Evolutionary conservation across 2,797 vertebrate species (phyloP), one percentile per base, ranked within the genome.

Genomic region (Parauchenoglanis ngamensis): DNA sequence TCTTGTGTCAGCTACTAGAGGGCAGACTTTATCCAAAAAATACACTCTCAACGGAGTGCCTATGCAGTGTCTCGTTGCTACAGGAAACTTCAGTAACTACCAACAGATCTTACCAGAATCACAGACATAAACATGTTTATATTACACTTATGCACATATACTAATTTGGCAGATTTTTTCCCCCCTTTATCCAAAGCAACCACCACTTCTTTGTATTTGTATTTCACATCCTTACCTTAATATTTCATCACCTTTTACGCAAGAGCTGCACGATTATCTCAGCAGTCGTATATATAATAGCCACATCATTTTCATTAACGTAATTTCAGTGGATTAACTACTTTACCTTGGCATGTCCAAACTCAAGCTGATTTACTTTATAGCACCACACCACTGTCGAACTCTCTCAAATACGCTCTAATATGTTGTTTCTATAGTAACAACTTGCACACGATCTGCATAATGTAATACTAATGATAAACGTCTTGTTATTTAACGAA

Each of bases 1-100:
- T 70, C 77, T 12, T 63, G 35, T 57, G 85, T 88, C 4, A 54
- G 83, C 35, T 93, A 93, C 92, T 90, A 94, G 94, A 92, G 92
- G 92, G 92, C 93, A 91, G 89, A 85, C 68, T 92, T 49, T 31
- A 49, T 28, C 28, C 49, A 86, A 70, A 76, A 76, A 19, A 11
- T 17, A 49, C 72, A 12, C 21, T 19, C 13, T 76, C 25, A 5
- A 80, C 21, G 13, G 44, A 61, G 59, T 63, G 59, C 78, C 78
- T 46, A 31, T 57, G 19, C 8, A 23, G 31, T 35, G 17, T 31
- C 40, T 79, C 3, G 19, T 59, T 10, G 8, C 31, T 83, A 44
- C 72, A 77, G 70, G 70, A 63, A 76, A 65, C 56, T 25, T 46
- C 4, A 68, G 21, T 11, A 54, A 59, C 23, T 59, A 70, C 25